These are phyloP conservation scores for Actinostola sp. DNA, from an alignment of 92 coral and sea anemone species.

Conservation along the genomic window DNA sequence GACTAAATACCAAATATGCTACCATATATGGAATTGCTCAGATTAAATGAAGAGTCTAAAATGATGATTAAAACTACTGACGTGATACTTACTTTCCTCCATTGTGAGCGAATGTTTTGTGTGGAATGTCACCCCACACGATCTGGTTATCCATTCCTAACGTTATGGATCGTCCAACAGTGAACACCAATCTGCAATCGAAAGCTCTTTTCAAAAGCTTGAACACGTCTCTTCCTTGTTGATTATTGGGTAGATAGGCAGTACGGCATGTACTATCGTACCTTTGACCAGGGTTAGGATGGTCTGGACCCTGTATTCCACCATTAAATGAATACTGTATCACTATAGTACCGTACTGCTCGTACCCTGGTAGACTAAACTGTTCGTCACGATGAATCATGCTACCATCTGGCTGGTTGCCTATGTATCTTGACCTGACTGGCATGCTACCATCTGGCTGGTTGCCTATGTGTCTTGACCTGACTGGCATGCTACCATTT, in stretches of 20 bases:
- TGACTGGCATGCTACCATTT: not conserved
- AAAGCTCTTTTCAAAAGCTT: constrained; percentile 73
- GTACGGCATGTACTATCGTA: constrained; percentile 53
- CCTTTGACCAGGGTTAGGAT: constrained; percentile 77
- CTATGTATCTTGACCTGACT: not conserved
- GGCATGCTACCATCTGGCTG: too few species aligned
- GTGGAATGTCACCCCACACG: constrained; percentile 82
- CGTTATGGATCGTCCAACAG: constrained; percentile 70
- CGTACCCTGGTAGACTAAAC: constrained; percentile 60
- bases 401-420: constrained; percentile 29
- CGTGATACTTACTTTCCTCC: constrained; percentile 62
- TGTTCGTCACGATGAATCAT: constrained; percentile 43
- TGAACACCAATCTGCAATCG: constrained; percentile 73
- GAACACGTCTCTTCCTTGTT: constrained; percentile 69
- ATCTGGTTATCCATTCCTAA: constrained; percentile 54
- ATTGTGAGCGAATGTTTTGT: constrained; percentile 55
- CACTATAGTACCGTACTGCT: constrained; percentile 33
- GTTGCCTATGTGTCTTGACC: not conserved
- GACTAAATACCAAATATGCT: too few species aligned
- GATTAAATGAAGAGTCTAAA: too few species aligned
- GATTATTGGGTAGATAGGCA: constrained; percentile 65
- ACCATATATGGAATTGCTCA: too few species aligned
- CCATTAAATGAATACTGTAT: constrained; percentile 36
- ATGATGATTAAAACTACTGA: not conserved
- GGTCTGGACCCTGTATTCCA: constrained; percentile 55